Conservation (phyloP, 2,113 vertebrate genomes). For the Craseonycteris thonglongyai region DNA sequence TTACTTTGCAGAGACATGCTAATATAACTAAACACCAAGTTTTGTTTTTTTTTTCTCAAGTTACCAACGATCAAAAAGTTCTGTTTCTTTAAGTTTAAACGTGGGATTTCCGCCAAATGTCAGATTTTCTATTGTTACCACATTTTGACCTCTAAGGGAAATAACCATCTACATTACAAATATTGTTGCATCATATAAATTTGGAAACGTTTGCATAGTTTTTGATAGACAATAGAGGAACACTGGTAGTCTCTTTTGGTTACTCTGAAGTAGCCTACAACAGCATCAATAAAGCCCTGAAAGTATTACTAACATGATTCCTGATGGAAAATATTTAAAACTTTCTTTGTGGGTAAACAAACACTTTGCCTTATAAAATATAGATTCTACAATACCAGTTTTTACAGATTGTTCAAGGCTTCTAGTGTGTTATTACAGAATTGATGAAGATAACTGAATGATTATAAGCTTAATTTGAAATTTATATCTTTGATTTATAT, state of each 20-base stretch:
- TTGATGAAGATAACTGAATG: background rate
- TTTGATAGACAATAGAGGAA: constrained; percentile 56
- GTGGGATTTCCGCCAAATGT: constrained; percentile 67
- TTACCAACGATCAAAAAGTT: constrained; percentile 60
- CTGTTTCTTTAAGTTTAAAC: constrained; percentile 61
- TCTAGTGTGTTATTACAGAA: background rate
- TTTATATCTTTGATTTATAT: constrained; percentile 15
- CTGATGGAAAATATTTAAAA: constrained; percentile 24
- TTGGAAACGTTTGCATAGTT: constrained; percentile 55
- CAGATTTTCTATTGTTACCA: constrained; percentile 74
- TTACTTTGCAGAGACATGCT: constrained; percentile 47
- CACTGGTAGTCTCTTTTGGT: constrained; percentile 35
- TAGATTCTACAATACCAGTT: background rate
- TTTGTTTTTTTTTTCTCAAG: background rate
- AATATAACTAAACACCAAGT: constrained; percentile 49
- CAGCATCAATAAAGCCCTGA: background rate
- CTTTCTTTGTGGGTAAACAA: background rate
- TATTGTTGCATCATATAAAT: constrained; percentile 68
- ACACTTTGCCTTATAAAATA: background rate
- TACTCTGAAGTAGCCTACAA: background rate
- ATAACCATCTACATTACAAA: constrained; percentile 70
- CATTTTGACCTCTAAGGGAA: constrained; percentile 73
- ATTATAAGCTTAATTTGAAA: constrained; percentile 9
- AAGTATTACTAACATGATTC: background rate
- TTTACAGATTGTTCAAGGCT: background rate